phyloP scores from a whole-genome alignment of 1,140 invertebrate species.

The Brachionus sp. region DNA sequence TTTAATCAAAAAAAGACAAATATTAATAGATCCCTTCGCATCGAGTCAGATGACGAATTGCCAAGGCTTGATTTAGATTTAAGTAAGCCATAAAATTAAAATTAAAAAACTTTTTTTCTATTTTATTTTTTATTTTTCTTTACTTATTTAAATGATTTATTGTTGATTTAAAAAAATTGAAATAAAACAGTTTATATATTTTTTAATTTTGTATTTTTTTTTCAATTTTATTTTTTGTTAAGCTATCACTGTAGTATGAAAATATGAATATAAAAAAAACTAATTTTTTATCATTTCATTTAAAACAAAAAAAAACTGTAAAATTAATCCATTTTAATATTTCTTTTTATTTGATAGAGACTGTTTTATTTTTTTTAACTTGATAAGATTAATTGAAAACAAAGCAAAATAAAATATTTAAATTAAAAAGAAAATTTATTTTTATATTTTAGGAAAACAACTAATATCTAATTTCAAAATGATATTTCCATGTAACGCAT shows the following conservation, averaged over 20 bases:
- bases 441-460: no score
- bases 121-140: neutral
- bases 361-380: no score
- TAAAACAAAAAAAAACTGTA: neutral
- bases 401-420: no score
- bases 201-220: neutral
- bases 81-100: neutral
- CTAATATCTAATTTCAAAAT: no score
- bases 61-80: neutral
- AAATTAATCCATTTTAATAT: neutral
- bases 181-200: neutral
- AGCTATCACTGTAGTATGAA: neutral
- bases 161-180: neutral
- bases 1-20: neutral
- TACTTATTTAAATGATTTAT: neutral
- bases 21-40: neutral
- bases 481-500: no score
- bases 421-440: no score
- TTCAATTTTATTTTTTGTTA: no score
- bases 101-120: neutral
- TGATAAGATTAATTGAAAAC: no score
- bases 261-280: neutral
- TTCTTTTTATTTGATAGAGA: no score
- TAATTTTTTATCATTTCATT: neutral
- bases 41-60: neutral